Base-by-base conservation (phyloP, 2,888 invertebrate genomes). In the Anaspis maculata region DNA sequence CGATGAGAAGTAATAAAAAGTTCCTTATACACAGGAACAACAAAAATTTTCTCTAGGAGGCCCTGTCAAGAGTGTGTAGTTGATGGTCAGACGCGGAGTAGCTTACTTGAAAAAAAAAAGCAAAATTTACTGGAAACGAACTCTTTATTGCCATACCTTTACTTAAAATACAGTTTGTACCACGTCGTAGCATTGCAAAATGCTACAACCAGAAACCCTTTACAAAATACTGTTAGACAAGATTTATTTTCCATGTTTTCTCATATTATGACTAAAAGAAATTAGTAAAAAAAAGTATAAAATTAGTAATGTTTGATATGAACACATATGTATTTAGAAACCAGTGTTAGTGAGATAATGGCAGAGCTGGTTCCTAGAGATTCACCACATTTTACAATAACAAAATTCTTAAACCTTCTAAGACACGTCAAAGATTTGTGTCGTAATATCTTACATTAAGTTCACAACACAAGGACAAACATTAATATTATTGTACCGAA, bases 71-170 rank as follows among this genome's bases (percentile, higher is more conserved):
- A n/a, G n/a, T n/a, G n/a, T n/a, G n/a, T n/a, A n/a, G n/a, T n/a
- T n/a, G n/a, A n/a, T n/a, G n/a, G n/a, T n/a, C n/a, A n/a, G n/a
- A n/a, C n/a, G n/a, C n/a, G n/a, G n/a, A n/a, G n/a, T n/a, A n/a
- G n/a, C 19, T 19, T 19, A 19, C 5, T 19, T 19, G 5, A 5
- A 6, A 19, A 19, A 15, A 29, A 34, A 29, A 6, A 15, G 12
- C 10, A 32, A 4, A 3, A n/a, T 25, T 16, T 48, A 47, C 45
- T 56, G 53, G 62, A 67, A 66, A 65, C 64, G 63, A 66, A 63
- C 62, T 62, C 62, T 66, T 67, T 66, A 66, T 67, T 66, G 64
- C 65, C 63, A 61, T 61, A 55, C 61, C 60, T 57, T 53, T 52
- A 54, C 49, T 53, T 48, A 56, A 59, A 57, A 51, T 46, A 51